Base-by-base conservation (phyloP, 2,113 vertebrate species). In the Crotalus tigris region DNA sequence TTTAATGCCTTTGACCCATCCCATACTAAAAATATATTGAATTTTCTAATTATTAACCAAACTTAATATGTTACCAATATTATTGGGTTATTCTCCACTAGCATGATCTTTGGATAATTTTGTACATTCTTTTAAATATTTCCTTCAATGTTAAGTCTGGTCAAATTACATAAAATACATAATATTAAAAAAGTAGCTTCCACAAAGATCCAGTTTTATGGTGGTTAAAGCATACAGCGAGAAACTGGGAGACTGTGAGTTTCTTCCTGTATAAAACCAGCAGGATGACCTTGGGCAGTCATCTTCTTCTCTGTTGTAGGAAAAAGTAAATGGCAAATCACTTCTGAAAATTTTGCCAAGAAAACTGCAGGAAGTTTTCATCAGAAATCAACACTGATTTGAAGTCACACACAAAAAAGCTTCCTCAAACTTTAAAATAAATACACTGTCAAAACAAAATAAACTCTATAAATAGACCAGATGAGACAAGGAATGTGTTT, bases 101-200 rank as follows among this genome's bases (percentile, higher is more conserved):
- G 23, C 11, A 5, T 89, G 6, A 92, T 58, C 17, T 85, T 90
- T 1, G 12, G 5, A 12, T 75, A 53, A 85, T 85, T n/a, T 49
- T 89, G 17, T 29, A 51, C 2, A 29, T 51, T 90, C 54, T 39
- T 85, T 58, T 49, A 81, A 29, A 49, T 57, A 58, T 90, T 13
- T 64, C 12, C 24, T 61, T 44, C 53, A 7, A 85, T 44, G 2
- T 92, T 96, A 97, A 97, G 96, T 92, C 95, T 96, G 94, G 95
- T 96, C 97, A 97, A 97, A 97, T 97, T 96, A 95, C 91, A 97
- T 95, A 96, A 91, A 88, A 19, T 1, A 96, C 96, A 94, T 96
- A 97, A 97, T 96, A 97, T 97, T 96, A 95, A 97, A 94, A 91
- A 96, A 96, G 94, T 91, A 97, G 51, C 95, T 98, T 93, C 93